Evolutionary conservation across 2,797 vertebrate species (phyloP).

Genomic region (Scleropages formosus): DNA sequence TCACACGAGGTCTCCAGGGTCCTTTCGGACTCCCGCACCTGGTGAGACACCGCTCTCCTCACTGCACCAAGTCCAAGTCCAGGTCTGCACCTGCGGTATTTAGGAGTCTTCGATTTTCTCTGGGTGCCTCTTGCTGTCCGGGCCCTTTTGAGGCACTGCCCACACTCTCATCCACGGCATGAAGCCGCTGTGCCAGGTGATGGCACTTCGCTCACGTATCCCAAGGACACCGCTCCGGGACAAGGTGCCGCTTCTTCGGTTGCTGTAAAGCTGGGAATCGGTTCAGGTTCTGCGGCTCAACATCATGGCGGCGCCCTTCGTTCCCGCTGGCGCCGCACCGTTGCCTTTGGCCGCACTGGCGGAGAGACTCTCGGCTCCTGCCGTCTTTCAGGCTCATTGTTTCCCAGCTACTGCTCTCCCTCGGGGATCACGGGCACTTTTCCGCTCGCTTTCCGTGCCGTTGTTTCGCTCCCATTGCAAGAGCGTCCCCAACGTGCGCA

Average conservation of each 20-base stretch:
- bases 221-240: neutral
- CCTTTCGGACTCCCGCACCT: too few relatives aligned
- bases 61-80: too few relatives aligned
- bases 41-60: too few relatives aligned
- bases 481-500: neutral
- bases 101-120: neutral
- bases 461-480: neutral
- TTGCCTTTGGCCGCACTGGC: slow-evolving; percentile 2
- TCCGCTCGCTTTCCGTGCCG: neutral
- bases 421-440: neutral
- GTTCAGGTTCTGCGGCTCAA: neutral
- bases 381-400: slow-evolving; percentile 23
- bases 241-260: neutral
- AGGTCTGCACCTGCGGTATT: neutral
- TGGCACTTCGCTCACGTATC: too few relatives aligned
- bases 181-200: neutral
- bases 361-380: slow-evolving; percentile 18
- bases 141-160: neutral
- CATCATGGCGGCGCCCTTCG: neutral
- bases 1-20: too few relatives aligned
- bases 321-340: neutral
- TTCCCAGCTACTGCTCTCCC: slow-evolving; percentile 18
- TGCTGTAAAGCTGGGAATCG: neutral
- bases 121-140: neutral
- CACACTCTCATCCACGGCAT: neutral